Percentiles rank a stretch among this genome's conserved stretches.
Evolutionary conservation across 2,888 invertebrate genomes (phyloP).

Genomic region (Lingula anatina): DNA sequence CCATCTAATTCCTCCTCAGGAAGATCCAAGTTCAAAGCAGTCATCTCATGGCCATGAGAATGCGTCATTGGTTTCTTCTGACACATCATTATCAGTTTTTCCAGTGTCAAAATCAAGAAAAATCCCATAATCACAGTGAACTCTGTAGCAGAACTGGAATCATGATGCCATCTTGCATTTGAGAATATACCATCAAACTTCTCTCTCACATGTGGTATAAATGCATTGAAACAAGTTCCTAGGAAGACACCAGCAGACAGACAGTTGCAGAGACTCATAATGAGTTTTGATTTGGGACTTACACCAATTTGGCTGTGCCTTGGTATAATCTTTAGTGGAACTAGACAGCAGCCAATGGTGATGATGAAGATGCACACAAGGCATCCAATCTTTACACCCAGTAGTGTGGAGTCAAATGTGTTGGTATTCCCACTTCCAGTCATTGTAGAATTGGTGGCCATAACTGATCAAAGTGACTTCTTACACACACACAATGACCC

Average conservation of each 20-base stretch:
- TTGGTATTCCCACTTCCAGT: no score
- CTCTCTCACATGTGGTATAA: background rate
- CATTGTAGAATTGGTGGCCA: no score
- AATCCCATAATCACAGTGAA: background rate
- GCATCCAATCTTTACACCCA: background rate
- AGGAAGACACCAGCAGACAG: background rate
- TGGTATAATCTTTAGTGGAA: background rate
- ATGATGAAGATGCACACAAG: background rate
- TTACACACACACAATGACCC: no score
- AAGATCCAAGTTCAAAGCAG: background rate
- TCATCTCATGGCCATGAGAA: background rate
- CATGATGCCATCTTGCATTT: no score
- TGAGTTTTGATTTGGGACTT: background rate
- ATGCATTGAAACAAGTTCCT: background rate
- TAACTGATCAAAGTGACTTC: no score
- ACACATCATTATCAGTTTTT: background rate
- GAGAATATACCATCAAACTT: background rate
- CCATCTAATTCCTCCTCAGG: background rate
- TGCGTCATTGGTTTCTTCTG: background rate
- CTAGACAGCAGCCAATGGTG: background rate
- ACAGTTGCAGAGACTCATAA: background rate
- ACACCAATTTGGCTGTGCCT: background rate
- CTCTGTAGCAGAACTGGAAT: no score
- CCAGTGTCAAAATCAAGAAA: background rate
- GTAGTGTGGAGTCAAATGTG: no score